Conservation (phyloP, 2,113 vertebrate species). For the Tragelaphus buxtoni region DNA sequence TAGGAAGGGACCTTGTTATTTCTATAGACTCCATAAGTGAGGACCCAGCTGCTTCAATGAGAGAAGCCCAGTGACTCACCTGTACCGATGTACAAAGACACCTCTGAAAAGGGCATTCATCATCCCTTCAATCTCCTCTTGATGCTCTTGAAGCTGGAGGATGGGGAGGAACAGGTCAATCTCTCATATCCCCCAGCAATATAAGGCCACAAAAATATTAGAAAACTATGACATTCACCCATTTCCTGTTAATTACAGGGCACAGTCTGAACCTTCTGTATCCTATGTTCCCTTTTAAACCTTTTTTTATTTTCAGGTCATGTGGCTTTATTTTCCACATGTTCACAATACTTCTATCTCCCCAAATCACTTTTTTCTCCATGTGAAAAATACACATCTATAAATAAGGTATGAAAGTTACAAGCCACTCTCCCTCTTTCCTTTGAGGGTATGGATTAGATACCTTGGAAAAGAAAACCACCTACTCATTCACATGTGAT, state of each 20-base stretch:
- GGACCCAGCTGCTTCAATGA: not conserved
- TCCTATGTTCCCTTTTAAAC: not conserved
- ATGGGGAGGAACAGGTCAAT: not conserved
- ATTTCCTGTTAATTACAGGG: not conserved
- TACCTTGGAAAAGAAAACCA: constrained; percentile 58
- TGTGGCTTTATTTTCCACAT: constrained; percentile 62
- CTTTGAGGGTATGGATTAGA: constrained; percentile 69
- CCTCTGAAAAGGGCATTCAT: constrained; percentile 90
- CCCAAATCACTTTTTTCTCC: constrained; percentile 61
- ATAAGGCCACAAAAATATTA: not conserved
- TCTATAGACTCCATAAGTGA: not conserved
- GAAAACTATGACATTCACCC: not conserved
- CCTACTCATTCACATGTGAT: constrained; percentile 66
- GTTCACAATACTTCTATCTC: constrained; percentile 66
- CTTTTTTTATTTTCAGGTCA: constrained; percentile 59
- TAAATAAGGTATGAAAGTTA: constrained; percentile 70
- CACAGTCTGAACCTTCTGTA: not conserved
- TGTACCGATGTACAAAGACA: constrained; percentile 93
- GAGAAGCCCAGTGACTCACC: constrained; percentile 70
- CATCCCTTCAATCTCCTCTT: constrained; percentile 87
- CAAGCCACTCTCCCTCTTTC: constrained; percentile 67
- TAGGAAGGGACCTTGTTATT: not conserved
- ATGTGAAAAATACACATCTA: constrained; percentile 59
- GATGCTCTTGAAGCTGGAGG: constrained; percentile 85
- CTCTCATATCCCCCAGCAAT: not conserved